Evolutionary conservation across 1,140 invertebrate species (phyloP).

Genomic region (Diuraphis noxia): DNA sequence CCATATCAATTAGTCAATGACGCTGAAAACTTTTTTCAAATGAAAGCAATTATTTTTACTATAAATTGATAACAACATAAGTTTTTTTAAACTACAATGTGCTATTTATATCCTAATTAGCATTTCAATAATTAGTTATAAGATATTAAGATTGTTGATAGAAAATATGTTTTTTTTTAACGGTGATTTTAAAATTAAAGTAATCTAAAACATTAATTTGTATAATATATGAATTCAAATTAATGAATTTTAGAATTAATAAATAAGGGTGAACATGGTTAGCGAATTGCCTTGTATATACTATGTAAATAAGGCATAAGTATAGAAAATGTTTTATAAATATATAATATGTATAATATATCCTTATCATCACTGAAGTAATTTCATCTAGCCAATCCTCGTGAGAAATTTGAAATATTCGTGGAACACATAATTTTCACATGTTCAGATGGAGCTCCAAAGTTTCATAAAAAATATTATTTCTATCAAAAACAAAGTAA

Average conservation of each 20-base stretch:
- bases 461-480: not conserved
- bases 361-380: not conserved
- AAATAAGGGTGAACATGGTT: not conserved
- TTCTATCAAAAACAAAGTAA: not conserved
- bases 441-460: not conserved
- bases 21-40: not conserved
- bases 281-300: not conserved
- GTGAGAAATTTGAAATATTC: not conserved
- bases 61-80: not conserved
- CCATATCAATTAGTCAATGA: not conserved
- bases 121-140: not conserved
- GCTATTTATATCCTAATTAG: not conserved
- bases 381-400: not conserved
- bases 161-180: too few species aligned
- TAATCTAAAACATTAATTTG: not conserved
- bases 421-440: not conserved
- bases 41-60: not conserved
- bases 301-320: too few species aligned
- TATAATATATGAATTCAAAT: not conserved
- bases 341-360: too few species aligned
- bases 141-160: not conserved
- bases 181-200: not conserved
- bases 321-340: too few species aligned
- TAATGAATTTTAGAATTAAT: not conserved
- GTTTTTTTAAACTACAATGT: not conserved